Evolutionary conservation across 2,797 vertebrate species (phyloP).

Genomic region (Bovichtus diacanthus): DNA sequence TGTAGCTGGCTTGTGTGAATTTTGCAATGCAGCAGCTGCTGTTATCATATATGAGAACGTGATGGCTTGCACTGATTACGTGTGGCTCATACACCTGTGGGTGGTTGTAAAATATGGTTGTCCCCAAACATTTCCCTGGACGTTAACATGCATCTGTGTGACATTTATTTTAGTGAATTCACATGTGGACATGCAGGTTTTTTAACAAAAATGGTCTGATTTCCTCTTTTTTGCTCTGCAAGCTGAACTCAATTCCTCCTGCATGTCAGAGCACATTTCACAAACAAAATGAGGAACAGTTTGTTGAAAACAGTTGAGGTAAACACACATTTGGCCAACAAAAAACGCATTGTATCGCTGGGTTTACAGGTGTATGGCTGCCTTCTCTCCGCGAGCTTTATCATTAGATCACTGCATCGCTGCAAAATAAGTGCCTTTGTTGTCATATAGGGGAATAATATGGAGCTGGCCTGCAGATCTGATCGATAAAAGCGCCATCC

Average conservation of each 20-base stretch:
- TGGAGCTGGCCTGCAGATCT: conserved; percentile 57
- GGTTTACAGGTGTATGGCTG: conserved; percentile 15
- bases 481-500: conserved; percentile 71
- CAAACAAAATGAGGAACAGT: not conserved
- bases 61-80: conserved; percentile 9
- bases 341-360: not conserved
- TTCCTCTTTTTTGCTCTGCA: no score
- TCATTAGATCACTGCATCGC: conserved; percentile 17
- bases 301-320: not conserved
- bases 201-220: no score
- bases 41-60: not conserved
- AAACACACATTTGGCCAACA: conserved; percentile 12
- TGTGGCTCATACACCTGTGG: conserved; percentile 50
- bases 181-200: not conserved
- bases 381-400: not conserved
- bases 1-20: not conserved
- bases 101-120: not conserved
- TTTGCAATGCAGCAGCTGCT: not conserved
- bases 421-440: conserved; percentile 69
- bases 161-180: not conserved
- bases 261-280: conserved; percentile 8
- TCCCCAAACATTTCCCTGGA: conserved; percentile 11
- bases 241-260: not conserved
- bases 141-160: conserved; percentile 4
- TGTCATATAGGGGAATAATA: conserved; percentile 56